Conservation (phyloP, 2,797 vertebrate genomes). For the Geotrypetes seraphini region DNA sequence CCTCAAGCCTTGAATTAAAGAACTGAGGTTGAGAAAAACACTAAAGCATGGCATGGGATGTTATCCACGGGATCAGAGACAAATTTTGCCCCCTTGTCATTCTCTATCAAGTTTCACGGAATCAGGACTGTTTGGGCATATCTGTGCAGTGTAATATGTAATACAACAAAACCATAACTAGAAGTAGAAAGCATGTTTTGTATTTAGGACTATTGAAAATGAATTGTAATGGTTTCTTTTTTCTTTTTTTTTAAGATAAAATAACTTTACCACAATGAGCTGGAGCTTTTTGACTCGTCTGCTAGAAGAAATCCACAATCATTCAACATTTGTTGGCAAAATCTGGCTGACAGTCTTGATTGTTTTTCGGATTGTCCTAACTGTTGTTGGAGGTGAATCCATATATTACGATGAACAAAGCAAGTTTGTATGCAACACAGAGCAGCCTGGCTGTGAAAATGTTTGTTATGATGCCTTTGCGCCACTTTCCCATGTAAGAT, state of each 20-base stretch:
- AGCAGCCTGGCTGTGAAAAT: constrained; percentile 93
- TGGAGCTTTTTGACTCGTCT: constrained; percentile 98
- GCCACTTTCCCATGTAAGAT: constrained; percentile 88
- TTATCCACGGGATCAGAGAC: too few species aligned
- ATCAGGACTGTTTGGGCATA: too few species aligned
- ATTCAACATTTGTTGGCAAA: constrained; percentile 97
- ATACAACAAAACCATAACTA: too few species aligned
- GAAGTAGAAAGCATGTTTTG: too few species aligned
- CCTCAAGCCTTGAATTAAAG: too few species aligned
- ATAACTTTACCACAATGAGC: constrained; percentile 77
- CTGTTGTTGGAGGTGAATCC: constrained; percentile 93
- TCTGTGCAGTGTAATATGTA: too few species aligned
- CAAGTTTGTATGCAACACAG: constrained; percentile 96
- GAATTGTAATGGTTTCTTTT: too few species aligned
- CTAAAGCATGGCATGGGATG: too few species aligned
- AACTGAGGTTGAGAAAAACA: too few species aligned
- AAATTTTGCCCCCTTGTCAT: too few species aligned
- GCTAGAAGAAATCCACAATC: constrained; percentile 98
- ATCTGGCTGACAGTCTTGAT: constrained; percentile 96
- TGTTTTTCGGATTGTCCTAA: constrained; percentile 94
- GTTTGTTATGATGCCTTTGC: constrained; percentile 95
- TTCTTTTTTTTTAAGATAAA: constrained; percentile 23
- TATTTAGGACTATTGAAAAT: too few species aligned
- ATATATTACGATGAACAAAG: constrained; percentile 97
- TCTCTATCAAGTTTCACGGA: too few species aligned